These are phyloP conservation scores for Xerus inauris DNA, from an alignment of 2,113 vertebrate genomes.

Conservation along the genomic window DNA sequence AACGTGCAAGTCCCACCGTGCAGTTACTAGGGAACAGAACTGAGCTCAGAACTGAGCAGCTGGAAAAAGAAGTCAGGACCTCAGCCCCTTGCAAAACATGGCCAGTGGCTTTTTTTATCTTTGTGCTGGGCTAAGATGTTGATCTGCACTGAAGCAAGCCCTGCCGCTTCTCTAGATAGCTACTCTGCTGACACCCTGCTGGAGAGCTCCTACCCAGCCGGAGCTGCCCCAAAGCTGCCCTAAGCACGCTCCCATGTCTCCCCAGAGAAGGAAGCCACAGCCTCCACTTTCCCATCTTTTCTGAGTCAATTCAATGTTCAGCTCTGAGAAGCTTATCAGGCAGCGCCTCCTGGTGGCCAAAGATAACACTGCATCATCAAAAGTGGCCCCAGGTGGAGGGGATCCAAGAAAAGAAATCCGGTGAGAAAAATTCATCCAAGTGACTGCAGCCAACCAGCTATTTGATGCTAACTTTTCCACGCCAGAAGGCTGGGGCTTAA, in stretches of 20 bases:
- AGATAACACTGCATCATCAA: background rate
- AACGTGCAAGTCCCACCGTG: fast-evolving
- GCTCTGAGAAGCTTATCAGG: background rate
- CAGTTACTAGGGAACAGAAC: background rate
- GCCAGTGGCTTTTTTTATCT: background rate
- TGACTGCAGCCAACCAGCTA: background rate
- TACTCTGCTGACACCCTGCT: background rate
- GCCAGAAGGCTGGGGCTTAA: background rate
- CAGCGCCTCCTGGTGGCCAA: constrained; percentile 26
- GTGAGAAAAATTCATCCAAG: background rate
- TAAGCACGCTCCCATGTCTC: background rate
- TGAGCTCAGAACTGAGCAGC: background rate
- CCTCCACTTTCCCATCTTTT: background rate
- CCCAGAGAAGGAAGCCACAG: background rate
- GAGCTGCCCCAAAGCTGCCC: background rate
- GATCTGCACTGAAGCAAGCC: background rate
- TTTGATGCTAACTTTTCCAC: background rate
- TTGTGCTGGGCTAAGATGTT: fast-evolving
- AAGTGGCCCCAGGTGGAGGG: fast-evolving
- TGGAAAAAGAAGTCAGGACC: background rate
- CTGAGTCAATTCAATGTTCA: background rate
- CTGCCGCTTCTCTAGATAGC: background rate
- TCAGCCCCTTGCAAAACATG: background rate
- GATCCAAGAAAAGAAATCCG: background rate
- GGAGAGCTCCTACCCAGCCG: background rate